A percentile compares a stretch with the other conserved stretches of the same genome.
Conservation (phyloP, 2,797 vertebrate species). For the Carapus acus region DNA sequence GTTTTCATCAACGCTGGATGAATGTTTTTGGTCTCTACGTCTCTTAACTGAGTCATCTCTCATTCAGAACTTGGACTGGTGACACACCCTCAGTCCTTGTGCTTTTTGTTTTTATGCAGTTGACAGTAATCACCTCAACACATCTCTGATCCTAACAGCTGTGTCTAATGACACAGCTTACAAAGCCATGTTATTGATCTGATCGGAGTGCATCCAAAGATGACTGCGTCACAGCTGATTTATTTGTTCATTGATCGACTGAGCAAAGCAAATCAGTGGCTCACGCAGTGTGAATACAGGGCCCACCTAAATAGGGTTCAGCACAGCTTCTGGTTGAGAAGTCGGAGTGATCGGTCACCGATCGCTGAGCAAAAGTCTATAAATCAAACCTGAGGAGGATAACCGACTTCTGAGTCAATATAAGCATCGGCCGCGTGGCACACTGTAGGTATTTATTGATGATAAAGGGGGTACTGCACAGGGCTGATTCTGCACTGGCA, state of each 20-base stretch:
- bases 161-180: constrained; percentile 13
- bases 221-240: constrained; percentile 12
- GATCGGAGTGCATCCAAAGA: background rate
- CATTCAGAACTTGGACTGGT: too few species aligned
- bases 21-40: too few species aligned
- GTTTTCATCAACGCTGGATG: too few species aligned
- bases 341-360: constrained; percentile 55
- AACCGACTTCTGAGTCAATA: constrained; percentile 68
- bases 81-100: too few species aligned
- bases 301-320: constrained; percentile 30
- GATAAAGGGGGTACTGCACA: too few species aligned
- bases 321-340: constrained; percentile 25
- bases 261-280: background rate
- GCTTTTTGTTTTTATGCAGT: too few species aligned
- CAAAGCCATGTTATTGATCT: constrained; percentile 17
- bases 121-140: constrained; percentile 19
- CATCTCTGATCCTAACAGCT: constrained; percentile 30
- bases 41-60: too few species aligned
- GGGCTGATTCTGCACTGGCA: too few species aligned
- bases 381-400: constrained; percentile 46
- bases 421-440: constrained; percentile 59
- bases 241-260: constrained; percentile 1
- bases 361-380: constrained; percentile 56
- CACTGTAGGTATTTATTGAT: too few species aligned
- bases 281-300: background rate